These are phyloP conservation scores for Apodemia zela DNA, from an alignment of 2,888 invertebrate species.

Conservation along the genomic window DNA sequence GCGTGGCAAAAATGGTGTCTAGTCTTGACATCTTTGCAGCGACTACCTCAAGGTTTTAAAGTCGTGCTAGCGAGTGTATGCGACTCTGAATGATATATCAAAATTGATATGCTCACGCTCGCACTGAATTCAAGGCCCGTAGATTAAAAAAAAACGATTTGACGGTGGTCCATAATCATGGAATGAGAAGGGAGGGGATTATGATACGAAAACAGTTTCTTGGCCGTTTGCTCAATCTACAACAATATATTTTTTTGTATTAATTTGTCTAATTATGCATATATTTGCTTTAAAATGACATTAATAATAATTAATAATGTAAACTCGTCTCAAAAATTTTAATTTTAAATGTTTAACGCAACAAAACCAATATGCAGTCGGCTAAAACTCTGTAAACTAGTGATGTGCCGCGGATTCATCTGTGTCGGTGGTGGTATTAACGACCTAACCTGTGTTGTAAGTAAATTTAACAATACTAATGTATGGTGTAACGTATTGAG, in stretches of 20 bases:
- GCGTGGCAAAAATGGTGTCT: too few species aligned
- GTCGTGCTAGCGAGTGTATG: too few species aligned
- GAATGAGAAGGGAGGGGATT: background rate
- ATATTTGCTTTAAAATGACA: background rate
- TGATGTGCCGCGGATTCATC: constrained; percentile 47
- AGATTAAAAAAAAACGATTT: background rate
- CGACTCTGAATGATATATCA: too few species aligned
- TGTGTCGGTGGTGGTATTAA: constrained; percentile 69
- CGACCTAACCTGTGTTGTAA: constrained; percentile 67
- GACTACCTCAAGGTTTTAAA: too few species aligned
- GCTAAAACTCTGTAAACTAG: constrained; percentile 37
- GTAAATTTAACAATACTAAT: constrained; percentile 73
- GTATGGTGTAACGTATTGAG: constrained; percentile 37
- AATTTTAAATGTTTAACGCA: constrained; percentile 1
- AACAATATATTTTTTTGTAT: too few species aligned
- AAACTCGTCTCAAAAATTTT: background rate
- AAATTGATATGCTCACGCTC: too few species aligned
- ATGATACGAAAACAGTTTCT: background rate
- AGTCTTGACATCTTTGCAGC: too few species aligned
- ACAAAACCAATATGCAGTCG: background rate
- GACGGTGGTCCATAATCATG: background rate
- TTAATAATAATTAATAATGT: too few species aligned
- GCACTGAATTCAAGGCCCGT: too few species aligned
- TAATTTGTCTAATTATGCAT: background rate
- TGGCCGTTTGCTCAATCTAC: too few species aligned